Evolutionary conservation across 2,888 invertebrate genomes (phyloP), one percentile per base, ranked within the genome.

Genomic region (Steinernema scapterisci): DNA sequence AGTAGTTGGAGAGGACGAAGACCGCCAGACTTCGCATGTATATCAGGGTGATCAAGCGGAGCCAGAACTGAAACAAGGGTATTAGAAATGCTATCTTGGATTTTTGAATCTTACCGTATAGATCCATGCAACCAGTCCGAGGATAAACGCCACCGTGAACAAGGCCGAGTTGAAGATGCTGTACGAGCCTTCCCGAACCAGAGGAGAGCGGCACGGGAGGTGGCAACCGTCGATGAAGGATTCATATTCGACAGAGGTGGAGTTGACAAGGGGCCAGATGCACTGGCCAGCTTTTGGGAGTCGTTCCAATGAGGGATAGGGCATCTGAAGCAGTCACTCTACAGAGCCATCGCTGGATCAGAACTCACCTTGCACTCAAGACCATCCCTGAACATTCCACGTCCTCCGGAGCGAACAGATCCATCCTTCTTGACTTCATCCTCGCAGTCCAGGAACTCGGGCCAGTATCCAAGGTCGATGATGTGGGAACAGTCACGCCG

Each of bases 211-310:
- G 31, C 63, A 63, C 27, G 63, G 63, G 27, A 63, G 23, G 31
- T 63, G 63, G 63, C 63, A 63, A 11, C 63, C 38, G 63, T 63
- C 63, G 31, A 31, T 25, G 16, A 63, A 9, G 16, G 31, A 11
- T 2, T 6, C 13, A 27, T 31, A 31, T 23, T 63, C 63, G 2
- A 27, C 1, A 1, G 63, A 63, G 25, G 63, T 31, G 27, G 63
- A 63, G 63, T 63, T 63, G 27, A 63, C 63, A 9, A 63, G 63
- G 16, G 63, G 63, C 63, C 63, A 63, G 63, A 63, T 9, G 31
- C 63, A 63, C n/a, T 63, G 63, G 7, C 31, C 27, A 16, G 63
- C 16, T 31, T 23, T 63, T 11, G 31, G 13, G 63, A 19, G 27
- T 27, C 31, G 19, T 16, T 16, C n/a, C 48, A 25, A 31, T 1